Conservation (phyloP, 2,888 invertebrate genomes). For the Cremastobaeus sp. region DNA sequence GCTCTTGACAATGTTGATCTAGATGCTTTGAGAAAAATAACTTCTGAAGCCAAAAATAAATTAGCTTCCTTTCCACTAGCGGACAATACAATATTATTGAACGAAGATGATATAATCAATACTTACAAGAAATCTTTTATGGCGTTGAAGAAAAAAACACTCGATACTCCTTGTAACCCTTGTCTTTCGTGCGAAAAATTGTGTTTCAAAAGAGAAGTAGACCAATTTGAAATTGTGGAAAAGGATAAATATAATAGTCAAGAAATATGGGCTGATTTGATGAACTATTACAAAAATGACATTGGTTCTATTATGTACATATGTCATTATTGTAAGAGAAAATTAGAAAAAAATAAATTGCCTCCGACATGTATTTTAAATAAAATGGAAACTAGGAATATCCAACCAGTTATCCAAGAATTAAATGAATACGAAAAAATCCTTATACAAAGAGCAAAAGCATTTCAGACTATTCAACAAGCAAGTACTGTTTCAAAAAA, state of each 20-base stretch:
- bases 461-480: too few relatives aligned
- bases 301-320: constrained; percentile 29
- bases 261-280: constrained; percentile 24
- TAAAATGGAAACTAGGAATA: constrained; percentile 46
- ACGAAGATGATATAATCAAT: constrained; percentile 17
- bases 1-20: constrained; percentile 25
- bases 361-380: constrained; percentile 66
- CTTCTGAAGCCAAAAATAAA: not conserved
- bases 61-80: not conserved
- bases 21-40: constrained; percentile 21
- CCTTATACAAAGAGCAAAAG: constrained; percentile 66
- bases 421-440: constrained; percentile 66
- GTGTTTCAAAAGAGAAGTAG: constrained; percentile 23
- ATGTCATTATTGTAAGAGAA: constrained; percentile 48
- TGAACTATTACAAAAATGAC: constrained; percentile 13
- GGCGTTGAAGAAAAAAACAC: constrained; percentile 15
- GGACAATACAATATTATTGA: not conserved
- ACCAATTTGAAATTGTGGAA: constrained; percentile 4
- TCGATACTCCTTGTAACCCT: constrained; percentile 14
- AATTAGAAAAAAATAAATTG: constrained; percentile 59
- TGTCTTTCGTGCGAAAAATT: constrained; percentile 34
- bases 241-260: constrained; percentile 12
- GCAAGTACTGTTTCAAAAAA: constrained; percentile 69
- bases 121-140: constrained; percentile 2
- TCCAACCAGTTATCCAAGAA: constrained; percentile 57